Evolutionary conservation across 2,113 vertebrate genomes (phyloP).

Genomic region (Pogona vitticeps): DNA sequence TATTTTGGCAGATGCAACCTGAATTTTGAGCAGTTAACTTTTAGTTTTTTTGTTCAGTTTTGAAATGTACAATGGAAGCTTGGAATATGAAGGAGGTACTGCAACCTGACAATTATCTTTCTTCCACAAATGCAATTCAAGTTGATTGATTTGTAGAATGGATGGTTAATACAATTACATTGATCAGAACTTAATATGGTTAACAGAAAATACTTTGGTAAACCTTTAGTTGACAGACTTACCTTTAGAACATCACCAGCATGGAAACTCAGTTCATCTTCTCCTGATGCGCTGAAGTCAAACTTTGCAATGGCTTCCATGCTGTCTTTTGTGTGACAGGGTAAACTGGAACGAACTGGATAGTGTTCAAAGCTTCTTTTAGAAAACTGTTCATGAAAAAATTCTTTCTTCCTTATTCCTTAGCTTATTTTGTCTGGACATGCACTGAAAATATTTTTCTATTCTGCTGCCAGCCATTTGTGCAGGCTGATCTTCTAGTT

Average conservation of each 20-base stretch:
- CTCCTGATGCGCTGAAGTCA: conserved; percentile 84
- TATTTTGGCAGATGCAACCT: neutral
- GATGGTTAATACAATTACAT: conserved; percentile 20
- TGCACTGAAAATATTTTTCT: neutral
- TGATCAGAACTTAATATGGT: neutral
- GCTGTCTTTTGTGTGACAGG: conserved; percentile 4
- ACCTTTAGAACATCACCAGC: conserved; percentile 92
- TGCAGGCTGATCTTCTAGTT: neutral
- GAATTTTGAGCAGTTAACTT: neutral
- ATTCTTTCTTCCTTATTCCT: neutral
- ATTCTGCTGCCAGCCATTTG: neutral
- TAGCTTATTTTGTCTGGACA: conserved; percentile 3
- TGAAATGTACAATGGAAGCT: conserved; percentile 18
- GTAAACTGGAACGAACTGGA: conserved; percentile 61
- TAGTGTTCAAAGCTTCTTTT: conserved; percentile 33
- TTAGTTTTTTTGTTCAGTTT: conserved; percentile 2
- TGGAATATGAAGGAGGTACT: conserved; percentile 18
- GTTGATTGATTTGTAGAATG: neutral
- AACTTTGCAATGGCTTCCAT: conserved; percentile 94
- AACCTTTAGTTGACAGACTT: conserved; percentile 23
- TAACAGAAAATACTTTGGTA: conserved; percentile 18
- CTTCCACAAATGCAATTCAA: neutral
- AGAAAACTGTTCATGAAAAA: neutral
- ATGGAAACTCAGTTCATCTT: conserved; percentile 92
- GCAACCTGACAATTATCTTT: neutral